These are phyloP conservation scores for Sepiola atlantica DNA, from an alignment of 2,888 invertebrate species.

Conservation along the genomic window DNA sequence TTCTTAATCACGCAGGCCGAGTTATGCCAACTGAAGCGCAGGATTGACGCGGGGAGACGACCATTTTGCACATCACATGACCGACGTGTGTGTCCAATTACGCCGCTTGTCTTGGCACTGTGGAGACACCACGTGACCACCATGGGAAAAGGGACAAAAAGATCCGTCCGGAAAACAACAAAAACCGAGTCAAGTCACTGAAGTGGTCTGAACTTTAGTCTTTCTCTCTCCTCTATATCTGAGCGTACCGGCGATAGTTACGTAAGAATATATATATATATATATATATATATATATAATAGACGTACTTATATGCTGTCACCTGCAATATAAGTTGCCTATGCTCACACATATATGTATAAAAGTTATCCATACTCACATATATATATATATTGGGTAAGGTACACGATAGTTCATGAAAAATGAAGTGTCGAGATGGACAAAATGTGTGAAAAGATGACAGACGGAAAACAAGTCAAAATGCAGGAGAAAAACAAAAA, in stretches of 20 bases:
- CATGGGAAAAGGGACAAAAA: not conserved
- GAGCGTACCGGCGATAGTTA: not conserved
- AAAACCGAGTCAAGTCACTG: not conserved
- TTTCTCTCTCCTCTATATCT: not conserved
- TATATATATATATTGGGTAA: too few relatives aligned
- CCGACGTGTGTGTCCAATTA: conserved; percentile 18
- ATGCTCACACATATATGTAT: too few relatives aligned
- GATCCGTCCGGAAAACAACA: not conserved
- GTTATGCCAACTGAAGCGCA: not conserved
- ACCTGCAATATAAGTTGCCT: too few relatives aligned
- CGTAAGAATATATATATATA: not conserved
- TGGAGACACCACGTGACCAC: not conserved
- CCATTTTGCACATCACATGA: not conserved
- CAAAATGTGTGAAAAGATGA: too few relatives aligned
- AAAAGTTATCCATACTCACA: too few relatives aligned
- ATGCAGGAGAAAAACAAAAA: too few relatives aligned
- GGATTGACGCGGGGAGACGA: not conserved
- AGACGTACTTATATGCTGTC: too few relatives aligned
- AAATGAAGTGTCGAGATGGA: too few relatives aligned
- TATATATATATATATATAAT: not conserved
- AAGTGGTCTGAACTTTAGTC: not conserved
- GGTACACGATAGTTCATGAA: too few relatives aligned
- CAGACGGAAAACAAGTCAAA: too few relatives aligned
- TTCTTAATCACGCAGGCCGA: not conserved
- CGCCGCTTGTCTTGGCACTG: not conserved